Base-by-base conservation (phyloP, 2,113 vertebrate species). In the Semicossyphus pulcher region DNA sequence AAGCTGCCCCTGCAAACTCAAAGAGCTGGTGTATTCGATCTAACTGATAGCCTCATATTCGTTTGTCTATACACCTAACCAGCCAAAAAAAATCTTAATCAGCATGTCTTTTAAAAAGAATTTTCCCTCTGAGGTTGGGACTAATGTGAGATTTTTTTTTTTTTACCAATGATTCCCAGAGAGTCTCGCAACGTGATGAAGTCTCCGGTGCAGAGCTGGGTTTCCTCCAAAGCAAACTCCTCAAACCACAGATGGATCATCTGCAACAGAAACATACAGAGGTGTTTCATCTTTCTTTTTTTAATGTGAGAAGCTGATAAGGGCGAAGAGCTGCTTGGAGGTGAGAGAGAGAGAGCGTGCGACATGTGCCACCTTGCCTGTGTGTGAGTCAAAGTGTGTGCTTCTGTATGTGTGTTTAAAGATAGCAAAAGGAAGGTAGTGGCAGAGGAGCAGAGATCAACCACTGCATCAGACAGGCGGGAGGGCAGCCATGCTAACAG, bases 211-310 rank as follows among this genome's bases (percentile, higher is more conserved):
- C 93, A 94, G 23, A 80, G 80, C 42, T 70, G 26, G 1, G 80
- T 90, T 10, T 88, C 83, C 76, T 94, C 93, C 58, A 94, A 18
- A 45, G 91, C 88, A 78, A 95, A 93, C 25, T 93, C 89, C 66
- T 92, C 88, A 62, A 94, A 94, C 93, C 91, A 93, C 80, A 95
- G 67, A 75, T 90, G 89, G 81, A 95, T 91, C 68, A 94, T 92
- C 93, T 94, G 73, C 70, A 85, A 84, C 53, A 75, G 29, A 79
- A 68, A 72, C 51, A 81, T 0, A n/a, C 26, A 74, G 23, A 76
- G 36, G 41, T 48, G 42, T 83, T 81, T 80, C 47, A 67, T 71
- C 31, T 64, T 6, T 65, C 42, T 68, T 67, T 26, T 12, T 60
- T 45, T 62, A 25, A 67, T 53, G 34, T 49, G 47, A 59, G 51